Conservation (phyloP, 1,140 invertebrate species). For the Metaphire vulgaris region DNA sequence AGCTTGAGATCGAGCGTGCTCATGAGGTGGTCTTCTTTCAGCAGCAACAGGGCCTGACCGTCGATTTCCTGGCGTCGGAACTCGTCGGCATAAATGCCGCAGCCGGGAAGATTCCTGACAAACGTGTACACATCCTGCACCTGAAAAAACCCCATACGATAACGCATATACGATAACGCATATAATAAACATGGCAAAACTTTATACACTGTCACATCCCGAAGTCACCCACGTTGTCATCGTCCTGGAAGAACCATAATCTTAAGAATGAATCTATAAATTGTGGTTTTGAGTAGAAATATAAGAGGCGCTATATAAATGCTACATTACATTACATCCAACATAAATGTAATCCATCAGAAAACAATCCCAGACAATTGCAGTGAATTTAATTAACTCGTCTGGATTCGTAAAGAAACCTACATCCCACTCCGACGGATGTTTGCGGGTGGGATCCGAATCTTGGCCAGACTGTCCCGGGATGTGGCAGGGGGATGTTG, state of each 20-base stretch:
- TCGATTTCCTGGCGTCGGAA: slow-evolving; percentile 87
- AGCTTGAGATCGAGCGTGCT: slow-evolving; percentile 88
- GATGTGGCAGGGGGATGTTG: not conserved
- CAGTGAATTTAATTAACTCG: too few species aligned
- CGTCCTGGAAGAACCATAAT: too few species aligned
- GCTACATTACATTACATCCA: too few species aligned
- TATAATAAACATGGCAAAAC: slow-evolving; percentile 11
- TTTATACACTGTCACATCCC: too few species aligned
- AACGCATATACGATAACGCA: not conserved
- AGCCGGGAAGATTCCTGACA: slow-evolving; percentile 72
- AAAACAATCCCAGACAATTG: too few species aligned
- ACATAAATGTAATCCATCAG: too few species aligned
- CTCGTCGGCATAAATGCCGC: slow-evolving; percentile 81
- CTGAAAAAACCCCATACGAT: not conserved
- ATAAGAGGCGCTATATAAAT: too few species aligned
- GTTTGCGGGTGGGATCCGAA: slow-evolving; percentile 19
- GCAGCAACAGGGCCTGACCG: slow-evolving; percentile 81
- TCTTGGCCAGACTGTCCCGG: not conserved
- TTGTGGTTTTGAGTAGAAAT: too few species aligned
- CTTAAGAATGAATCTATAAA: too few species aligned
- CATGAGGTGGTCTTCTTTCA: slow-evolving; percentile 89
- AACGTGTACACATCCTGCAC: slow-evolving; percentile 61
- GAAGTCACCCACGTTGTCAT: too few species aligned
- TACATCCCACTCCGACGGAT: slow-evolving; percentile 38
- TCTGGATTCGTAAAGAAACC: too few species aligned